Conservation (phyloP, 2,888 invertebrate genomes). For the Heliconius cydno region DNA sequence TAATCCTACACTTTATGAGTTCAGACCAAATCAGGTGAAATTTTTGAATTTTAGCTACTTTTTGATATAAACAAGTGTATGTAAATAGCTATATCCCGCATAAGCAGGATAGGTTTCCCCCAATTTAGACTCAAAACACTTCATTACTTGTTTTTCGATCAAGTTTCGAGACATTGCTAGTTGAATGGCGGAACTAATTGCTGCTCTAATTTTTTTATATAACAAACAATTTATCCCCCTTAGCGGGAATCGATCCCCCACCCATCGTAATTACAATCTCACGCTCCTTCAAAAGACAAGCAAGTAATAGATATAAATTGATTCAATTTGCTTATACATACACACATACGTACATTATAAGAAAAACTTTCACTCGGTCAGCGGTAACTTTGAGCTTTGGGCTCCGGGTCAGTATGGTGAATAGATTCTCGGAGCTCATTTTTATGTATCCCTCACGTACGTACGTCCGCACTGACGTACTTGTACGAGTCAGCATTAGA, state of each 20-base stretch:
- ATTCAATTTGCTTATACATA: background rate
- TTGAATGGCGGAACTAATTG: background rate
- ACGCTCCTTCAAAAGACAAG: background rate
- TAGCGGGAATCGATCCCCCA: background rate
- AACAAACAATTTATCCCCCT: background rate
- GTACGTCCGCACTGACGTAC: slow-evolving; percentile 37
- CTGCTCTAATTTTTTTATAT: background rate
- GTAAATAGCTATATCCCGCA: no score
- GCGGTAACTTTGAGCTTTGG: slow-evolving; percentile 38
- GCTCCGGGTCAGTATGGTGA: slow-evolving; percentile 30
- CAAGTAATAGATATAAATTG: background rate
- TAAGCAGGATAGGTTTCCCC: no score
- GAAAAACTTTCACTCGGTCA: slow-evolving; percentile 31
- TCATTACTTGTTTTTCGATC: background rate
- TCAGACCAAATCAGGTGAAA: no score
- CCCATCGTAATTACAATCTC: background rate
- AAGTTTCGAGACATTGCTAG: background rate
- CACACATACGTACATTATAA: slow-evolving; percentile 2
- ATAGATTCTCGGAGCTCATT: slow-evolving; percentile 38
- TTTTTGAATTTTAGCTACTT: no score
- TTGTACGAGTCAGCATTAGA: slow-evolving; percentile 38
- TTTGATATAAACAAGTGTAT: no score
- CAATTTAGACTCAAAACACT: no score
- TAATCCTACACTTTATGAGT: no score
- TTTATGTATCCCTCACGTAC: slow-evolving; percentile 41